Conservation (phyloP, 2,888 invertebrate species). For the Creontiades dilutus region DNA sequence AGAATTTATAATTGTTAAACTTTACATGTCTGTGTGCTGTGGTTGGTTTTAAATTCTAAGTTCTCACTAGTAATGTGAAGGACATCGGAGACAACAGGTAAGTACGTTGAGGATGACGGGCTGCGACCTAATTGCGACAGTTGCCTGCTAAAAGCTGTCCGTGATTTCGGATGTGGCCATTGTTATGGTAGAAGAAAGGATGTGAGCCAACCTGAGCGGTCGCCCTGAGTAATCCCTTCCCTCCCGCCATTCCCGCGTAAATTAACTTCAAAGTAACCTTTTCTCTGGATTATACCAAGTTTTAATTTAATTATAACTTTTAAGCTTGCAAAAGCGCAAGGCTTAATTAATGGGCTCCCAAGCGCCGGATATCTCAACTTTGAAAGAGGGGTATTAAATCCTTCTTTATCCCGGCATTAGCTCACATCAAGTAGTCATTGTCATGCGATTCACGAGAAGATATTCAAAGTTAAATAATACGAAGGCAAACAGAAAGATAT, state of each 20-base stretch:
- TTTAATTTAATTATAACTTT: slow-evolving; percentile 72
- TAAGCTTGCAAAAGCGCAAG: slow-evolving; percentile 69
- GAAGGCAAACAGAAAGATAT: slow-evolving; percentile 62
- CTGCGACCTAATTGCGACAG: neutral
- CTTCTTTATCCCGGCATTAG: slow-evolving; percentile 65
- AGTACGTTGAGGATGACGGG: too few species aligned
- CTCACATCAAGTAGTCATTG: slow-evolving; percentile 65
- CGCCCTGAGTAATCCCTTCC: slow-evolving; percentile 19
- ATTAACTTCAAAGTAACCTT: slow-evolving; percentile 70
- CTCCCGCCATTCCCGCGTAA: slow-evolving; percentile 43
- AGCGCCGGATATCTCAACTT: slow-evolving; percentile 66
- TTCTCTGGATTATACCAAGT: slow-evolving; percentile 70
- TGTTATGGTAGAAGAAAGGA: slow-evolving; percentile 24
- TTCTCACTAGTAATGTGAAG: too few species aligned
- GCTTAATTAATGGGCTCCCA: slow-evolving; percentile 68
- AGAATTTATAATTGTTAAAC: too few species aligned
- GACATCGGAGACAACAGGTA: too few species aligned
- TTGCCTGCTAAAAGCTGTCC: neutral
- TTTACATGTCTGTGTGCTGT: too few species aligned
- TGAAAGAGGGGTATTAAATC: slow-evolving; percentile 64
- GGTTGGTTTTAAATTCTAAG: too few species aligned
- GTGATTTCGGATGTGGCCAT: slow-evolving; percentile 7
- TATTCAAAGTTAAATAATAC: slow-evolving; percentile 64
- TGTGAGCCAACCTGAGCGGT: slow-evolving; percentile 20
- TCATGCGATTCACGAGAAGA: slow-evolving; percentile 66